A percentile compares a stretch with the other conserved stretches of the same genome.
Conservation (phyloP, 2,113 vertebrate species). For the Vulpes ferrilata region DNA sequence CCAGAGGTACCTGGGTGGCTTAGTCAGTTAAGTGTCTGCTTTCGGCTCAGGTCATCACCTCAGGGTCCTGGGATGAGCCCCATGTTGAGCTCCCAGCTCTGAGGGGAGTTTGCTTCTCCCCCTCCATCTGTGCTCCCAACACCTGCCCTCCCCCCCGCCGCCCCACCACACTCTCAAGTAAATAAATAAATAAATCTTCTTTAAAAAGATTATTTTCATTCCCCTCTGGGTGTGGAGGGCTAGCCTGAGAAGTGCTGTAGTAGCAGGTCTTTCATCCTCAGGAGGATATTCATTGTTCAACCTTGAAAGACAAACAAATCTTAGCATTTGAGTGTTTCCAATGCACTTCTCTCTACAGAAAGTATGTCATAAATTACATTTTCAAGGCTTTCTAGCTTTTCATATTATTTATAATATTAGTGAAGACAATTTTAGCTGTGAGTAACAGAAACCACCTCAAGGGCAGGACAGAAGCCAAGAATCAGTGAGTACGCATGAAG, state of each 20-base stretch:
- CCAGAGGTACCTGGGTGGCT: not conserved
- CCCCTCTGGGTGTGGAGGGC: not conserved
- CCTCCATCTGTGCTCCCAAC: no score
- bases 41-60: no score
- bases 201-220: not conserved
- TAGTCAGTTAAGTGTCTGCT: not conserved
- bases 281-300: not conserved
- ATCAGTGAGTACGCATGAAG: not conserved
- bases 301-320: not conserved
- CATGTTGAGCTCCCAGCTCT: no score
- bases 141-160: no score
- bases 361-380: not conserved
- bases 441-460: not conserved
- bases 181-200: no score
- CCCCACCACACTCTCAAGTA: no score
- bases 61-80: no score
- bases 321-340: not conserved
- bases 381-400: conserved; percentile 13
- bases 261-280: not conserved
- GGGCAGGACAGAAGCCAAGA: not conserved
- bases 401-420: not conserved
- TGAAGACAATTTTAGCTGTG: not conserved
- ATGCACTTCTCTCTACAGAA: not conserved
- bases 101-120: no score
- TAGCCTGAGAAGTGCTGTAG: not conserved